A percentile compares a stretch with the other conserved stretches of the same genome.
Evolutionary conservation across 2,797 vertebrate genomes (phyloP).

Genomic region (Sebastes diploproa): DNA sequence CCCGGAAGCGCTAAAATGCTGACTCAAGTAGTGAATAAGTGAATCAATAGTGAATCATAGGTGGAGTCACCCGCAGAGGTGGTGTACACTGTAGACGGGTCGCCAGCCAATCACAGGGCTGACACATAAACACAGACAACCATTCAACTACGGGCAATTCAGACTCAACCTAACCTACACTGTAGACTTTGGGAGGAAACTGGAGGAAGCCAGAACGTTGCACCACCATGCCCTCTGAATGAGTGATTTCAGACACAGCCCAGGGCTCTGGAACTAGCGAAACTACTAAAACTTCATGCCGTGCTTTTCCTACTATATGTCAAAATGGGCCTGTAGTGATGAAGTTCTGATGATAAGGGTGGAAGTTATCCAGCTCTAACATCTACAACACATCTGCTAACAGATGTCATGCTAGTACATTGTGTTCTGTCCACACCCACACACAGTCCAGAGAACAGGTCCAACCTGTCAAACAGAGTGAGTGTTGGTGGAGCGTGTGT

Average conservation of each 20-base stretch:
- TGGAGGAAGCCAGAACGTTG: background rate
- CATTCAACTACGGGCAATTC: background rate
- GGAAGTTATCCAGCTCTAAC: no score
- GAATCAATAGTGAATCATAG: background rate
- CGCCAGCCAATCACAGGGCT: background rate
- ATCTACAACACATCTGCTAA: background rate
- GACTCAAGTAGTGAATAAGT: background rate
- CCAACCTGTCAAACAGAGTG: background rate
- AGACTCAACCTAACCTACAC: background rate
- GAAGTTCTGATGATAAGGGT: background rate
- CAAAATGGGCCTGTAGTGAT: no score
- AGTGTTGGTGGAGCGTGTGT: background rate
- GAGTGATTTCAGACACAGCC: no score
- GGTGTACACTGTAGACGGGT: background rate
- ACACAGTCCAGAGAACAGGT: background rate
- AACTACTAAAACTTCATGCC: background rate
- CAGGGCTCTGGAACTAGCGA: background rate
- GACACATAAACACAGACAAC: background rate
- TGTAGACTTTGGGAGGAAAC: background rate
- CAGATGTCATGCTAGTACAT: background rate
- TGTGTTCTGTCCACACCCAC: background rate
- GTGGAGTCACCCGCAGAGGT: background rate
- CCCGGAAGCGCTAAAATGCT: background rate
- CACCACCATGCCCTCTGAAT: background rate
- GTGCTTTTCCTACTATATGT: no score